Base-by-base conservation (phyloP, 2,113 vertebrate species). In the Hippocampus mohnikei region DNA sequence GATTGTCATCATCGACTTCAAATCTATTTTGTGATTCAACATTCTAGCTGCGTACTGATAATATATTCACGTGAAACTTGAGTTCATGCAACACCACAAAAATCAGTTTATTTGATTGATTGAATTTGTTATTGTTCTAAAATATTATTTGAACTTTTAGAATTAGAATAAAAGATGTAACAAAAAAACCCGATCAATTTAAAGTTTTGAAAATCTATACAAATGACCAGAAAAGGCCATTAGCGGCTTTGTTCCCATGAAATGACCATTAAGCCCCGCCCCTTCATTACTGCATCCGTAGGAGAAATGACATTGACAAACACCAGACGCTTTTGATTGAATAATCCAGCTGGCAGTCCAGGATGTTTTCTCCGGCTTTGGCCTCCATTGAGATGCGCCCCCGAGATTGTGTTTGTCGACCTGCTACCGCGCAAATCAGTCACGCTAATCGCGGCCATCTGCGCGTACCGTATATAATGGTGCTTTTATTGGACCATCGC, bases 291-390 rank as follows among this genome's bases (percentile, higher is more conserved):
- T 53, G 37, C 21, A 44, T 71, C 50, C 50, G 25, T 46, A 12
- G 12, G 13, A 55, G 13, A 58, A 58, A 40, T 46, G 66, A 63
- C 25, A 46, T 77, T 73, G 37, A 70, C 40, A 77, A 67, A 74
- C 86, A 87, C 76, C 86, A 87, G 89, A 86, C 76, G 61, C 63
- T 52, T 78, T 52, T 71, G 67, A 89, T 85, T 75, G 6, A 71
- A 79, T 89, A 71, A 81, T 58, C 44, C 58, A 27, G 44, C 67
- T 66, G 15, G 10, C 60, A 40, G 41, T 74, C 25, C 80, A 78
- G 82, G 84, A 88, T 88, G 76, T 64, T 40, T 62, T 41, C 8
- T n/a, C 9, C 10, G 55, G 59, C 60, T 62, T 70, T 56, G 81
- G 74, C 70, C 76, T 70, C 33, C 59, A 53, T 52, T 5, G 16